Evolutionary conservation across 2,888 invertebrate species (phyloP).

Genomic region (Aphelenchoides bicaudatus): DNA sequence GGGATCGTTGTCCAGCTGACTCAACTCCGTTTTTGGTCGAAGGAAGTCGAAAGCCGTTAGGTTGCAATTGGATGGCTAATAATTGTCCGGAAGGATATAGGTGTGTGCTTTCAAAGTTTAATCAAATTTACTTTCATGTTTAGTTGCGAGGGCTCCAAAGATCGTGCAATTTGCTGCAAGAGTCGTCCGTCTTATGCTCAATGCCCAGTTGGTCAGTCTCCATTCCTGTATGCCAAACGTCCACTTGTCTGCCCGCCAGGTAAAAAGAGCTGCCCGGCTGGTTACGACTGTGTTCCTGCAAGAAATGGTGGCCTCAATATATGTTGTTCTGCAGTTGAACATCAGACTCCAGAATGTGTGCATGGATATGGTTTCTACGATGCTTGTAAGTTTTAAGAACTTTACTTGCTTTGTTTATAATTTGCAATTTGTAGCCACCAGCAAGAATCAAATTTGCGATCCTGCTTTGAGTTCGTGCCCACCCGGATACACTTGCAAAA

Average conservation of each 20-base stretch:
- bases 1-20: slow-evolving; percentile 40
- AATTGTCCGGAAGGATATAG: slow-evolving; percentile 7
- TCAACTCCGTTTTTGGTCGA: slow-evolving; percentile 43
- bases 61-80: slow-evolving; percentile 46
- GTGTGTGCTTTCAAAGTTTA: not conserved
- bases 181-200: slow-evolving; percentile 33
- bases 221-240: slow-evolving; percentile 55
- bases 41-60: slow-evolving; percentile 40
- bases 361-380: slow-evolving; percentile 53
- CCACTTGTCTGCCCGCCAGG: slow-evolving; percentile 57
- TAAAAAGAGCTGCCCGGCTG: slow-evolving; percentile 38
- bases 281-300: slow-evolving; percentile 49
- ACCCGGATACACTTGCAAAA: slow-evolving; percentile 33
- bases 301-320: slow-evolving; percentile 50
- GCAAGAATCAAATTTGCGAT: slow-evolving; percentile 34
- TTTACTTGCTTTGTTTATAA: not conserved
- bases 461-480: slow-evolving; percentile 37
- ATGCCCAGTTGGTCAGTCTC: slow-evolving; percentile 50
- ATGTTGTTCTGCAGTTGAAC: slow-evolving; percentile 47
- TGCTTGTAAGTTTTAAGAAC: slow-evolving; percentile 35
- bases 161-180: slow-evolving; percentile 37
- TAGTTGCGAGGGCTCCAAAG: slow-evolving; percentile 41
- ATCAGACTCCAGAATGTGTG: slow-evolving; percentile 48
- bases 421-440: slow-evolving; percentile 27
- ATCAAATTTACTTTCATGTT: not conserved